phyloP scores from a whole-genome alignment of 2,797 vertebrate genomes.

The Chaenodraco wilsoni region DNA sequence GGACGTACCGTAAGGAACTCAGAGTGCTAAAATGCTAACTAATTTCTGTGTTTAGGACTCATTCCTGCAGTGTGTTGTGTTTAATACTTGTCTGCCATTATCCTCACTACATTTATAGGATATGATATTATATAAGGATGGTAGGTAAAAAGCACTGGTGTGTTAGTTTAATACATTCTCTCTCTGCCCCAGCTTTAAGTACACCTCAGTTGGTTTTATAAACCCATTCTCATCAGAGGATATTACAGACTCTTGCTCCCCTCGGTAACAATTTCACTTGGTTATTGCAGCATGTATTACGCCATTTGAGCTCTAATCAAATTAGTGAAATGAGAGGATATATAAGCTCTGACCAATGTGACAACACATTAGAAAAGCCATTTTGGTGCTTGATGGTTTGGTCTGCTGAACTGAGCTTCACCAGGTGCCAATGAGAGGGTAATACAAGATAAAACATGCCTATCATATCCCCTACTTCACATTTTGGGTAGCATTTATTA shows the following conservation, averaged over 20 bases:
- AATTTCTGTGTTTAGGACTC: too few relatives aligned
- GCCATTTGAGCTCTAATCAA: slow-evolving; percentile 50
- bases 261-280: slow-evolving; percentile 24
- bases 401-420: slow-evolving; percentile 26
- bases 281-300: slow-evolving; percentile 29
- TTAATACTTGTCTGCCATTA: slow-evolving; percentile 21
- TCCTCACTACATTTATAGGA: background rate
- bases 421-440: slow-evolving; percentile 15
- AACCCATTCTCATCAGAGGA: slow-evolving; percentile 13
- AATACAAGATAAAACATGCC: slow-evolving; percentile 35
- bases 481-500: slow-evolving; percentile 1
- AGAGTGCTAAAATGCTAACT: too few relatives aligned
- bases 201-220: slow-evolving; percentile 29
- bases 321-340: slow-evolving; percentile 41
- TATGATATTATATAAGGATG: slow-evolving; percentile 10
- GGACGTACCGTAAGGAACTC: too few relatives aligned
- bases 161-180: slow-evolving; percentile 20
- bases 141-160: background rate
- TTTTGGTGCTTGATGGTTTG: slow-evolving; percentile 29
- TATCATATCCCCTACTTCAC: slow-evolving; percentile 8
- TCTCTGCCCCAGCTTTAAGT: background rate
- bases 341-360: slow-evolving; percentile 42
- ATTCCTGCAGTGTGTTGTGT: background rate
- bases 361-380: slow-evolving; percentile 41
- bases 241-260: slow-evolving; percentile 15